These are phyloP conservation scores for Melieria crassipennis DNA, from an alignment of 2,888 invertebrate genomes.

Conservation along the genomic window DNA sequence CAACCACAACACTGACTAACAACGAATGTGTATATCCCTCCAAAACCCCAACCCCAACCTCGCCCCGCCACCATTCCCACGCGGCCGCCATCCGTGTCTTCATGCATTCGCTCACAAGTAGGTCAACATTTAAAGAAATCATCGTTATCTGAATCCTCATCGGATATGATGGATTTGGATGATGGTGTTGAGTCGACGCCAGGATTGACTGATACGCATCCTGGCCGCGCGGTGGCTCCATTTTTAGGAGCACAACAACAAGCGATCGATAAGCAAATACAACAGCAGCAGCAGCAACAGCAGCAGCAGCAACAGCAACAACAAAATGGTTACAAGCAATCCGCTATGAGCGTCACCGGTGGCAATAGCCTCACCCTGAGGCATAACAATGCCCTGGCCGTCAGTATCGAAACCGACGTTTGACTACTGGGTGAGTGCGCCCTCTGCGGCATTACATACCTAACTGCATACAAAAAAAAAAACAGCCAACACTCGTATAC, in stretches of 20 bases:
- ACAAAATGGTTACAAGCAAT: slow-evolving; percentile 58
- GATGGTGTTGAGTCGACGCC: slow-evolving; percentile 75
- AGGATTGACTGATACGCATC: slow-evolving; percentile 65
- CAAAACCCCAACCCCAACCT: slow-evolving; percentile 7
- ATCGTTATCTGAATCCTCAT: slow-evolving; percentile 88
- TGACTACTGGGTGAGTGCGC: slow-evolving; percentile 84
- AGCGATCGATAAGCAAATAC: slow-evolving; percentile 54
- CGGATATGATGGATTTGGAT: slow-evolving; percentile 93
- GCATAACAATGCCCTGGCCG: slow-evolving; percentile 84
- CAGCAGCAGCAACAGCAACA: slow-evolving; percentile 48
- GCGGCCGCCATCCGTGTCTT: background rate
- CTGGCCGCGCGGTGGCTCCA: slow-evolving; percentile 65
- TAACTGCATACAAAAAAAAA: no score
- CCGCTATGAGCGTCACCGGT: slow-evolving; percentile 58
- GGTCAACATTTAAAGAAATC: slow-evolving; percentile 90
- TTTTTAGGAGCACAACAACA: slow-evolving; percentile 64
- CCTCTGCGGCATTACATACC: no score
- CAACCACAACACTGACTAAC: background rate
- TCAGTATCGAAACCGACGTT: slow-evolving; percentile 95
- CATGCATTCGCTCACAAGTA: slow-evolving; percentile 60
- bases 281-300: slow-evolving; percentile 51
- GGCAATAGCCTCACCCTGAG: slow-evolving; percentile 76
- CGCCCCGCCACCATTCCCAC: background rate
- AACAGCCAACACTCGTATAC: no score
- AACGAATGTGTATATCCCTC: background rate